Evolutionary conservation across 2,888 invertebrate genomes (phyloP).

Genomic region (Pecten maximus): DNA sequence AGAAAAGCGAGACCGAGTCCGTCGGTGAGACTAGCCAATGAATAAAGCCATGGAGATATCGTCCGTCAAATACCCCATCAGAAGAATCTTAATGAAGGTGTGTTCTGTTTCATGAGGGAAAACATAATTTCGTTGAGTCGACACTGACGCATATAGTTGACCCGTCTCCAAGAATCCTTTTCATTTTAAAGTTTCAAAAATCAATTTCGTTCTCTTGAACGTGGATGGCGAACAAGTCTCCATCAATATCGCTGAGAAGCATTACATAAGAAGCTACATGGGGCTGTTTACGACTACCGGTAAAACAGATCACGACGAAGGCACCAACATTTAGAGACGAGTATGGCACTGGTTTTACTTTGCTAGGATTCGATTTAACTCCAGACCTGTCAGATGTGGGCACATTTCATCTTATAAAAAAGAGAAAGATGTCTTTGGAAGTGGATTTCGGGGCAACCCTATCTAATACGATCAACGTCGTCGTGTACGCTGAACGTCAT

Average conservation of each 20-base stretch:
- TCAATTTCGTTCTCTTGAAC: slow-evolving; percentile 31
- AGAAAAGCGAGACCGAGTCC: slow-evolving; percentile 36
- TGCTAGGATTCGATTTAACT: not conserved
- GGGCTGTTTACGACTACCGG: no score
- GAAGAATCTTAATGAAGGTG: slow-evolving; percentile 17
- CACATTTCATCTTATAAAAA: slow-evolving; percentile 1
- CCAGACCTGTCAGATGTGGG: not conserved
- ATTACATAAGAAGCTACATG: no score
- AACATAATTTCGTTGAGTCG: slow-evolving; percentile 13
- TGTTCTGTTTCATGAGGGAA: slow-evolving; percentile 33
- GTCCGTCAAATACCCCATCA: slow-evolving; percentile 31
- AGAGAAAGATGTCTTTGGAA: not conserved
- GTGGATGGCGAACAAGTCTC: not conserved
- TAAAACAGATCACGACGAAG: no score
- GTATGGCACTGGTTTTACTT: not conserved
- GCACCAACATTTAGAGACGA: no score
- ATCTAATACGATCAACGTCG: slow-evolving; percentile 34
- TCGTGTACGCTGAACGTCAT: slow-evolving; percentile 35
- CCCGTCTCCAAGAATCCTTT: slow-evolving; percentile 20
- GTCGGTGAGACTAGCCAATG: not conserved
- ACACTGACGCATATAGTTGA: slow-evolving; percentile 35
- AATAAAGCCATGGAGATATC: slow-evolving; percentile 35
- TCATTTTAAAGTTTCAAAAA: slow-evolving; percentile 30
- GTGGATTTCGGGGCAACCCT: not conserved
- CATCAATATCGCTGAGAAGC: no score